phyloP scores from a whole-genome alignment of 2,113 vertebrate species.

The Octodon degus region DNA sequence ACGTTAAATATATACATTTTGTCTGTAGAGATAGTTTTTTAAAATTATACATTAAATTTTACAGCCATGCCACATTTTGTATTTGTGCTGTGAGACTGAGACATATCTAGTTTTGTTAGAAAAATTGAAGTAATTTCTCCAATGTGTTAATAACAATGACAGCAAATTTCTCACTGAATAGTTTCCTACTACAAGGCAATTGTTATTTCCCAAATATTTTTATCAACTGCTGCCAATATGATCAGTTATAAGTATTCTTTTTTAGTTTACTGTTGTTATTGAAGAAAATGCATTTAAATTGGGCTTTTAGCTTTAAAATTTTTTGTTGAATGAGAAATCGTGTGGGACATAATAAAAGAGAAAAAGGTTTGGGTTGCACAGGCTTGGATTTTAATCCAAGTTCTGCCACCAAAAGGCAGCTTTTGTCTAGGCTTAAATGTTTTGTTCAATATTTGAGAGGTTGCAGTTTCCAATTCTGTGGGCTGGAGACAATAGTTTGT shows the following conservation, averaged over 20 bases:
- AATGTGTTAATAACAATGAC: not conserved
- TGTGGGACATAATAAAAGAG: not conserved
- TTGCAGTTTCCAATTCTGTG: conserved; percentile 24
- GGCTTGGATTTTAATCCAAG: conserved; percentile 27
- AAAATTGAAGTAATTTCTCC: not conserved
- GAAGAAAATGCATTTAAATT: conserved; percentile 18
- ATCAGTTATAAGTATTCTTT: not conserved
- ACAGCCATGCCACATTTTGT: not conserved
- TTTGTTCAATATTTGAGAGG: conserved; percentile 31
- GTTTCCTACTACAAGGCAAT: not conserved
- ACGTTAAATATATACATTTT: not conserved
- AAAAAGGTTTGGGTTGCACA: not conserved
- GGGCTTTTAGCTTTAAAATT: not conserved
- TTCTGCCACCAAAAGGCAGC: conserved; percentile 7
- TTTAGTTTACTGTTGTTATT: not conserved
- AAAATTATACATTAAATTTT: not conserved
- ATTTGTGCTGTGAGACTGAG: not conserved
- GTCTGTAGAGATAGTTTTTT: not conserved
- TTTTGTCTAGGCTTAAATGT: conserved; percentile 25
- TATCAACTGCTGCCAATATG: not conserved
- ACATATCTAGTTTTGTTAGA: conserved; percentile 20
- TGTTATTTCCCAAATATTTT: conserved; percentile 21
- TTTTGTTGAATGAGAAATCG: not conserved
- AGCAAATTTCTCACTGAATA: not conserved
- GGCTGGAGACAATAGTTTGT: not conserved